Evolutionary conservation across 2,113 vertebrate genomes (phyloP).

Genomic region (Triplophysa dalaica): DNA sequence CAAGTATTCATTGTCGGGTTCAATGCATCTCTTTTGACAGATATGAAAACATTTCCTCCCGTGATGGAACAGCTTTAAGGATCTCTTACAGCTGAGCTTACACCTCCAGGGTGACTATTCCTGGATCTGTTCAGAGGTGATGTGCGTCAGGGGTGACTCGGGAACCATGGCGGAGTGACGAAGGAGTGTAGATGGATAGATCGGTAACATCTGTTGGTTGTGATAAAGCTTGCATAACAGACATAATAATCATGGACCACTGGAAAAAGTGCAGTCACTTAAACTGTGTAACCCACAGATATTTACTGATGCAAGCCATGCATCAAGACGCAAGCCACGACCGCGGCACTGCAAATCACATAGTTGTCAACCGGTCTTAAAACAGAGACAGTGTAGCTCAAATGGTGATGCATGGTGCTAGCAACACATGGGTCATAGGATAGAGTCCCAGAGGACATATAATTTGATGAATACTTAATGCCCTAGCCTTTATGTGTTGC

Average conservation of each 20-base stretch:
- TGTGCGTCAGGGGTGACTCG: slow-evolving; percentile 15
- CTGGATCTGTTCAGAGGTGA: neutral
- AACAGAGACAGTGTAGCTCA: too few species aligned
- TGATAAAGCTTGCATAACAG: neutral
- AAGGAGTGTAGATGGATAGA: slow-evolving; percentile 17
- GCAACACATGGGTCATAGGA: too few species aligned
- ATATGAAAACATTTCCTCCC: neutral
- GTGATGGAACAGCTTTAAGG: neutral
- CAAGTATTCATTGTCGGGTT: slow-evolving; percentile 25
- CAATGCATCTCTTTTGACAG: slow-evolving; percentile 28
- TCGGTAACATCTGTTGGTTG: neutral
- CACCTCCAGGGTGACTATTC: slow-evolving; percentile 18
- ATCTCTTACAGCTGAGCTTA: neutral
- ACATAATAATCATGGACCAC: neutral
- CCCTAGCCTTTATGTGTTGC: too few species aligned
- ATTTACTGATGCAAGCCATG: neutral
- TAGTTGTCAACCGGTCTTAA: neutral
- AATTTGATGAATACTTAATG: too few species aligned
- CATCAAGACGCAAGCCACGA: slow-evolving; percentile 15
- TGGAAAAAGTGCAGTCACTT: neutral
- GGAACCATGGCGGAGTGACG: slow-evolving; percentile 12
- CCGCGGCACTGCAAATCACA: neutral
- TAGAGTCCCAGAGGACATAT: too few species aligned
- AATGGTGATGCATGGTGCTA: too few species aligned
- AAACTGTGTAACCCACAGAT: slow-evolving; percentile 14